A percentile compares a stretch with the other conserved stretches of the same genome.
Evolutionary conservation across 2,888 invertebrate species (phyloP).

Genomic region (Drosophila conformis): DNA sequence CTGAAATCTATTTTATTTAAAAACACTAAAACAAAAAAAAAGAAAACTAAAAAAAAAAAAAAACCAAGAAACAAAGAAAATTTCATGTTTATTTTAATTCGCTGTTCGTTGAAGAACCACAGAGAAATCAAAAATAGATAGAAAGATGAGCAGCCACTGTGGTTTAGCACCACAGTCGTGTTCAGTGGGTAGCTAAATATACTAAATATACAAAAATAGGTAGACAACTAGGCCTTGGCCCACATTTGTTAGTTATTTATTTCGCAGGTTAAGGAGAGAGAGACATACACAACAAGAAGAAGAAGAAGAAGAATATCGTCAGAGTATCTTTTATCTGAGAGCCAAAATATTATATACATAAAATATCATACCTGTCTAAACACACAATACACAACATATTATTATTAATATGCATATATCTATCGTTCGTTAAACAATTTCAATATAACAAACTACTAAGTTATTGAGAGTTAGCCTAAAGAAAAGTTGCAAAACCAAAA

Average conservation of each 20-base stretch:
- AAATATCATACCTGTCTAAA: constrained; percentile 23
- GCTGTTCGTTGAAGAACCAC: constrained; percentile 63
- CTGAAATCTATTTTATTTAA: constrained; percentile 72
- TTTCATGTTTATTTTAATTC: constrained; percentile 62
- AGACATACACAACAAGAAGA: constrained; percentile 26
- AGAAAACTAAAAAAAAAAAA: constrained; percentile 21
- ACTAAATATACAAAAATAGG: constrained; percentile 6
- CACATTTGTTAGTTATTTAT: constrained; percentile 53
- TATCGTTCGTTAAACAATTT: constrained; percentile 68
- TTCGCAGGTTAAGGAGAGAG: constrained; percentile 58
- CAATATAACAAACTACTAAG: constrained; percentile 55
- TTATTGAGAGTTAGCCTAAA: constrained; percentile 75
- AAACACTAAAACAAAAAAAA: constrained; percentile 50
- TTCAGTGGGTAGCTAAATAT: constrained; percentile 46
- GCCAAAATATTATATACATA: constrained; percentile 55
- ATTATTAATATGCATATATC: constrained; percentile 50
- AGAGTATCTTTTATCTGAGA: constrained; percentile 69
- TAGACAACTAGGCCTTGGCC: constrained; percentile 48
- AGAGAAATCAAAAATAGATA: constrained; percentile 19
- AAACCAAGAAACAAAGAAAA: constrained; percentile 53
- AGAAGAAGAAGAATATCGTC: constrained; percentile 17
- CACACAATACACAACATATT: constrained; percentile 29
- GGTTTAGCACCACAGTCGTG: constrained; percentile 15
- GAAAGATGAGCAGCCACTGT: constrained; percentile 28
- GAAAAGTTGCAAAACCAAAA: constrained; percentile 21